phyloP scores from a whole-genome alignment of 2,113 vertebrate genomes.

The Callospermophilus lateralis region DNA sequence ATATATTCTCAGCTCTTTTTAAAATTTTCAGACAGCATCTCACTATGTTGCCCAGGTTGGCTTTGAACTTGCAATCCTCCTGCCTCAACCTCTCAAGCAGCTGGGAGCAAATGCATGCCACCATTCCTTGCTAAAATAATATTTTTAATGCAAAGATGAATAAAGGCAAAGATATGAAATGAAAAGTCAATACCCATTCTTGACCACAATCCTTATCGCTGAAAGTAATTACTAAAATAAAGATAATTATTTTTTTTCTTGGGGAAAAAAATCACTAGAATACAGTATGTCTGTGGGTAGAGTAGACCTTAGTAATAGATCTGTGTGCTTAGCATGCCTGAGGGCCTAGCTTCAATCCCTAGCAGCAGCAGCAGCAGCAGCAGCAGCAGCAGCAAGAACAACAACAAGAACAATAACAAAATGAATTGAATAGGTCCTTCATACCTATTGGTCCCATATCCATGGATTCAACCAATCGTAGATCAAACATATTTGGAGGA shows the following conservation, averaged over 20 bases:
- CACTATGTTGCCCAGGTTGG: neutral
- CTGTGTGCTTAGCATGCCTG: neutral
- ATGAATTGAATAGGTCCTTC: neutral
- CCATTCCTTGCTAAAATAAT: neutral
- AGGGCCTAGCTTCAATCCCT: neutral
- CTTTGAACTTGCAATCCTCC: neutral
- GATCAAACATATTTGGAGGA: neutral
- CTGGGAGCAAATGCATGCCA: neutral
- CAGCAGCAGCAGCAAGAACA: neutral
- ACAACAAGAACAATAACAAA: neutral
- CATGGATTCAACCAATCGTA: neutral
- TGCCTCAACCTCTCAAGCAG: neutral
- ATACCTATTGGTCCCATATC: neutral
- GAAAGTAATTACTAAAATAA: constrained; percentile 38
- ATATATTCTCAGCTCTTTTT: neutral
- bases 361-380: neutral
- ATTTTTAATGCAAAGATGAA: neutral
- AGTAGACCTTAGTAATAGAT: neutral
- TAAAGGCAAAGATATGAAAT: neutral
- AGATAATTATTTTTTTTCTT: neutral
- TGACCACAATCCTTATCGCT: neutral
- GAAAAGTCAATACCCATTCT: neutral
- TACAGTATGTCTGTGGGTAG: neutral
- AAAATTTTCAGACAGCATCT: neutral
- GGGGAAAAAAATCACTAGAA: neutral